A percentile compares a stretch with the other conserved stretches of the same genome.
phyloP scores from a whole-genome alignment of 2,888 invertebrate species.

The Pegoplata infirma region DNA sequence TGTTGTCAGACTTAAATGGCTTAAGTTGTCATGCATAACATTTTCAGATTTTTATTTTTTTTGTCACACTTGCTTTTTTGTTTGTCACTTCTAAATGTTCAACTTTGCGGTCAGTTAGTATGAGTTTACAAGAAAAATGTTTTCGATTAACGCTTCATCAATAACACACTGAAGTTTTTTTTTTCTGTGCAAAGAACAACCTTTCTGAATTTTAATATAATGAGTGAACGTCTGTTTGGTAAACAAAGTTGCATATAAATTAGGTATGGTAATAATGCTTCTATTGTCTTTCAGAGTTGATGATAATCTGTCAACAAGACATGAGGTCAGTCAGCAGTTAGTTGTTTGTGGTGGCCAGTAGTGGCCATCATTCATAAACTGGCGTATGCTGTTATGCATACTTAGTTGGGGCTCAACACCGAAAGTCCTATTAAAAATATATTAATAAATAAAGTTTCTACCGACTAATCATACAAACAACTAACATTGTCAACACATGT shows the following conservation, averaged over 20 bases:
- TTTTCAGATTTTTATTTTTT: constrained; percentile 69
- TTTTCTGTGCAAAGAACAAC: constrained; percentile 3
- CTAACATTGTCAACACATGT: constrained; percentile 51
- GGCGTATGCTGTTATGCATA: not conserved
- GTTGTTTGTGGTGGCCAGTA: constrained; percentile 15
- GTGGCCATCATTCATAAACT: constrained; percentile 39
- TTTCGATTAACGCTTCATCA: constrained; percentile 52
- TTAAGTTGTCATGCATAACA: constrained; percentile 74
- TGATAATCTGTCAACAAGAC: constrained; percentile 62
- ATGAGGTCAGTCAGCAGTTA: constrained; percentile 50
- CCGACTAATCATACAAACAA: not conserved
- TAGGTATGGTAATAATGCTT: constrained; percentile 22
- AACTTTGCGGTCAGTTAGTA: constrained; percentile 49
- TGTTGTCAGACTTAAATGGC: constrained; percentile 71
- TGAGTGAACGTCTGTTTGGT: constrained; percentile 1
- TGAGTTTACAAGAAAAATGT: constrained; percentile 16
- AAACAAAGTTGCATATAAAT: constrained; percentile 51
- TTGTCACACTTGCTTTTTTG: constrained; percentile 50
- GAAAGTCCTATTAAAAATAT: constrained; percentile 55
- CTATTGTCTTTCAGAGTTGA: constrained; percentile 33
- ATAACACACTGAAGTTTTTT: constrained; percentile 3
- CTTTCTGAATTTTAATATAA: constrained; percentile 57
- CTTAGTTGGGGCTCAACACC: constrained; percentile 2
- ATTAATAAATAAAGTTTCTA: constrained; percentile 57
- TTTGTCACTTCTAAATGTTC: constrained; percentile 34